Evolutionary conservation across 1,140 invertebrate species (phyloP).

Genomic region (Diplogasteroides magnus): DNA sequence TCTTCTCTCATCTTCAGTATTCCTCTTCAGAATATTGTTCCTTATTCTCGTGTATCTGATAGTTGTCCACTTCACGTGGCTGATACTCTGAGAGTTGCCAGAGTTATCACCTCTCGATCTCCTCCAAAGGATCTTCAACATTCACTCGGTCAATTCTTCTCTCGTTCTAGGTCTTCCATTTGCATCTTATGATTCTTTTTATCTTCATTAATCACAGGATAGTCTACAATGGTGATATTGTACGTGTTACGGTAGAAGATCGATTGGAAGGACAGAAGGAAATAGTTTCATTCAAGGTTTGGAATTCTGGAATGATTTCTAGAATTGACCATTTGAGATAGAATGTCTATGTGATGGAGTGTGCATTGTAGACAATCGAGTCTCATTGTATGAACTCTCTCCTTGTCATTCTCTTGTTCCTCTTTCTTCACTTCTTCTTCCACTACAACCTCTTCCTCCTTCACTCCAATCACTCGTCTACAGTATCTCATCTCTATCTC

Average conservation of each 20-base stretch:
- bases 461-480: not conserved
- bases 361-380: slow-evolving; percentile 10
- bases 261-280: not conserved
- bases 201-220: slow-evolving; percentile 11
- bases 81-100: not conserved
- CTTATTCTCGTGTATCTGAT: not conserved
- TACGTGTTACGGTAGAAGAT: not conserved
- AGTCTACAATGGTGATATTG: slow-evolving; percentile 23
- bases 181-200: too few species aligned
- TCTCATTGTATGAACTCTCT: slow-evolving; percentile 20
- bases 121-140: too few species aligned
- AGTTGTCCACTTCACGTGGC: not conserved
- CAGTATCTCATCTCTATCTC: slow-evolving; percentile 5
- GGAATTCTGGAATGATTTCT: not conserved
- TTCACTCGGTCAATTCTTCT: too few species aligned
- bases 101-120: too few species aligned
- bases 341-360: slow-evolving; percentile 11
- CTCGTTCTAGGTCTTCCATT: too few species aligned
- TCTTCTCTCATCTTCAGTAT: not conserved
- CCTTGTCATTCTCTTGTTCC: slow-evolving; percentile 3
- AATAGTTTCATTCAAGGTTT: not conserved
- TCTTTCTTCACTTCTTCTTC: slow-evolving; percentile 4
- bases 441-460: not conserved
- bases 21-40: not conserved
- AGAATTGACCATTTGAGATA: slow-evolving; percentile 6